Conservation (phyloP, 2,797 vertebrate genomes). For the Sebastes cheni region DNA sequence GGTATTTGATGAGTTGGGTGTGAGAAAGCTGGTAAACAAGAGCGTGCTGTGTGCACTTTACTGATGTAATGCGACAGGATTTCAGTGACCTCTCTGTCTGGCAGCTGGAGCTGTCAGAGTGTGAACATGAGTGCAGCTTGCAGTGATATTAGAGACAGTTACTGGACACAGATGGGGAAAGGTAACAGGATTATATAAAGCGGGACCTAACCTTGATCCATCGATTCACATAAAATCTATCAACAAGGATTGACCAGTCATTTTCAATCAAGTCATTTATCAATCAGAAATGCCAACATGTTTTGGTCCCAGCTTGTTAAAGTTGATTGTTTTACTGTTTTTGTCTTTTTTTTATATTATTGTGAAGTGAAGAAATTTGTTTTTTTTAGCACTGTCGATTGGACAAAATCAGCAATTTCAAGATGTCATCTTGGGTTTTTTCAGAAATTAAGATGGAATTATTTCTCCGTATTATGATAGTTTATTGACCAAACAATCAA, state of each 20-base stretch:
- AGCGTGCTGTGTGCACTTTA: neutral
- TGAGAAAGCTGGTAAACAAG: conserved; percentile 1
- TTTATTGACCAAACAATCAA: neutral
- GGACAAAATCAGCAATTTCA: neutral
- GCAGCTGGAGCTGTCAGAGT: conserved; percentile 9
- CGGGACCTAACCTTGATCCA: neutral
- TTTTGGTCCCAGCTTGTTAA: no score
- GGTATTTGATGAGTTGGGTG: neutral
- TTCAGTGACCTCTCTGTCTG: conserved; percentile 36
- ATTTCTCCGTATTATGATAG: neutral
- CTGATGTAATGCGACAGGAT: conserved; percentile 38
- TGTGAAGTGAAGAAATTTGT: no score
- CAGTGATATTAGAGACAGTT: neutral
- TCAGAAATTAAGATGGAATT: neutral
- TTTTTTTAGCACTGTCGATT: neutral
- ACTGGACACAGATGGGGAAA: neutral
- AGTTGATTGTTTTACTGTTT: no score
- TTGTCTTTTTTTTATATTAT: no score
- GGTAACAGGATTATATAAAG: neutral
- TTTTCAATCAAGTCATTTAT: neutral
- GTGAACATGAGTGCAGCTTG: conserved; percentile 8
- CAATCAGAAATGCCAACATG: no score
- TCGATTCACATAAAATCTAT: neutral
- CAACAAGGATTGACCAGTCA: neutral
- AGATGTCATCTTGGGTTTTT: neutral